Base-by-base conservation (phyloP, 2,113 vertebrate species). In the Thunnus thynnus region DNA sequence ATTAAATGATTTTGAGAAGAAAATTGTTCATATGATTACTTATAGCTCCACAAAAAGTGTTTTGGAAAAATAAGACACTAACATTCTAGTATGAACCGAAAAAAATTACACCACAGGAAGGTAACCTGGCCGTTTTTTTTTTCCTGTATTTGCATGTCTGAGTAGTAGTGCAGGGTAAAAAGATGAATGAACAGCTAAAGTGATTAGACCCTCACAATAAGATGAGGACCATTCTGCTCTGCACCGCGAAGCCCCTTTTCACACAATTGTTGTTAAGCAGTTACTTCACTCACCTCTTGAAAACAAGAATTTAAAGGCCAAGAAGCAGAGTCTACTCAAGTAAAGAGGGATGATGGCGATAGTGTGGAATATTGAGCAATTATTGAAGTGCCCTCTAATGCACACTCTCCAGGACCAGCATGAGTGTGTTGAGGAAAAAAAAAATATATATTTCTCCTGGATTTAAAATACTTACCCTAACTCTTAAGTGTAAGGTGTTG, bases 341-440 rank as follows among this genome's bases (percentile, higher is more conserved):
- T 17, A 72, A 74, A 64, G 54, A 84, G 41, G 17, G 54, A 64
- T 60, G 25, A 52, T 55, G 18, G 71, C 44, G 78, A 82, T 61
- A 52, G 44, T 69, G 66, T 76, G 66, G 62, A 70, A 71, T 80
- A 84, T 56, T 65, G 61, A 57, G 71, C 58, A 30, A 69, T 74
- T 85, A 85, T 50, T 74, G 64, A 80, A 79, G 44, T 64, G 25
- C 16, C 50, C 18, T 72, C 73, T 81, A 83, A 86, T n/a, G 3
- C 56, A 74, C 46, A 63, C 46, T 61, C 56, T 86, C 85, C 67
- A 70, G 9, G n/a, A 56, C 44, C 5, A 48, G 11, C 56, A 6
- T 8, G 27, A 64, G 51, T 32, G 61, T 47, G 36, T 36, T 67
- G 70, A 70, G 56, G 60, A 80, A 68, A 78, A 77, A 77, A 56